Conservation (phyloP, 2,113 vertebrate genomes). For the Scortum barcoo region DNA sequence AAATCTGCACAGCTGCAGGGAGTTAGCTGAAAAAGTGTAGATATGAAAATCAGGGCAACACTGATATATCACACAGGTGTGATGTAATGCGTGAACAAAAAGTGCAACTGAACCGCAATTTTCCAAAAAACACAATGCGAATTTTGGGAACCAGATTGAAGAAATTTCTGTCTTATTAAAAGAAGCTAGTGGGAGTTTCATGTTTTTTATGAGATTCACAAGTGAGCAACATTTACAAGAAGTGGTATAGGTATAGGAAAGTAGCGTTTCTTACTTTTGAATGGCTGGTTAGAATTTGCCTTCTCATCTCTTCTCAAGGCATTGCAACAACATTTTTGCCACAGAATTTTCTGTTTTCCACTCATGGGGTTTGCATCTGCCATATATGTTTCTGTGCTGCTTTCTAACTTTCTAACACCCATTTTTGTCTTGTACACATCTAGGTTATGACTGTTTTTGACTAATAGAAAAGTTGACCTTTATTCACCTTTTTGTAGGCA, state of each 20-base stretch:
- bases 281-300: background rate
- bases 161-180: background rate
- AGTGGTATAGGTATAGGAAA: background rate
- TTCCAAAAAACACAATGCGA: background rate
- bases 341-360: too few species aligned
- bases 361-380: too few species aligned
- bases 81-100: background rate
- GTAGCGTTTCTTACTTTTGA: background rate
- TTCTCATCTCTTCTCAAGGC: background rate
- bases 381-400: background rate
- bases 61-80: background rate
- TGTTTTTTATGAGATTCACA: background rate
- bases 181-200: background rate
- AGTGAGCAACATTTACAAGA: constrained; percentile 9
- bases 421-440: background rate
- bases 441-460: constrained; percentile 10
- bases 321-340: background rate
- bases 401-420: background rate
- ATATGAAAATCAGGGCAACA: background rate
- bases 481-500: background rate
- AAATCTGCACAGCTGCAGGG: background rate
- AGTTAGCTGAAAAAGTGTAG: too few species aligned
- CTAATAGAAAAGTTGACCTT: constrained; percentile 2
- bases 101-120: background rate
- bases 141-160: background rate